Evolutionary conservation across 2,797 vertebrate genomes (phyloP).

Genomic region (Hydrolagus colliei): DNA sequence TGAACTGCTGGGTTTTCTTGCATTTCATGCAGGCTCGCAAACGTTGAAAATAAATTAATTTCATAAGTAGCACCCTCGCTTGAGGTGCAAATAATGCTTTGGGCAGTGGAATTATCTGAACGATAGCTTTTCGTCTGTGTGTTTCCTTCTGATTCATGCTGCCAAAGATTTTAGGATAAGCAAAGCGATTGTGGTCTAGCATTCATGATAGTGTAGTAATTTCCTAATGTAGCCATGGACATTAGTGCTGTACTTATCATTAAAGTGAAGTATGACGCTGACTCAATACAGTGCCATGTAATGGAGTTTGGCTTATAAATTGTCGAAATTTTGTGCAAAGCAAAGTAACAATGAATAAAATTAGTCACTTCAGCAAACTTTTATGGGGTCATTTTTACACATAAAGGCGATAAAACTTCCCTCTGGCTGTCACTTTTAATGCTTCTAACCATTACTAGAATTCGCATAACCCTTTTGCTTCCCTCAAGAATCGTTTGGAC

Average conservation of each 20-base stretch:
- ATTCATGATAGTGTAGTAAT: background rate
- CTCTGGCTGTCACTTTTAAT: constrained; percentile 3
- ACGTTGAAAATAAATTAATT: constrained; percentile 2
- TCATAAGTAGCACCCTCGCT: background rate
- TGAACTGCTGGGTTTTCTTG: constrained; percentile 43
- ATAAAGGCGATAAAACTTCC: background rate
- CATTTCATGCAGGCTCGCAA: background rate
- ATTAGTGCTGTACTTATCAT: constrained; percentile 1
- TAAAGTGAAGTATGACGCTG: background rate
- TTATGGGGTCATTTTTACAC: background rate
- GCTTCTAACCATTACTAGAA: background rate
- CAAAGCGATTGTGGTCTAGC: background rate
- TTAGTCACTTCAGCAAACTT: constrained; percentile 16
- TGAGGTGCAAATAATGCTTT: background rate
- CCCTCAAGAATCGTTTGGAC: background rate
- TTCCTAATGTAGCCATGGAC: background rate
- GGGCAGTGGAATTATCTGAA: background rate
- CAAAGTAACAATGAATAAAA: constrained; percentile 12
- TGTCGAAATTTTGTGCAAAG: constrained; percentile 1
- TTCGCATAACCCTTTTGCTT: background rate
- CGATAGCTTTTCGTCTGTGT: background rate
- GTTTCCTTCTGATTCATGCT: background rate
- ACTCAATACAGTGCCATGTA: background rate
- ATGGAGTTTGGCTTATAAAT: constrained; percentile 6
- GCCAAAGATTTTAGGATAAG: background rate